phyloP scores from a whole-genome alignment of 1,140 invertebrate genomes.

The Cheumatopsyche charites region DNA sequence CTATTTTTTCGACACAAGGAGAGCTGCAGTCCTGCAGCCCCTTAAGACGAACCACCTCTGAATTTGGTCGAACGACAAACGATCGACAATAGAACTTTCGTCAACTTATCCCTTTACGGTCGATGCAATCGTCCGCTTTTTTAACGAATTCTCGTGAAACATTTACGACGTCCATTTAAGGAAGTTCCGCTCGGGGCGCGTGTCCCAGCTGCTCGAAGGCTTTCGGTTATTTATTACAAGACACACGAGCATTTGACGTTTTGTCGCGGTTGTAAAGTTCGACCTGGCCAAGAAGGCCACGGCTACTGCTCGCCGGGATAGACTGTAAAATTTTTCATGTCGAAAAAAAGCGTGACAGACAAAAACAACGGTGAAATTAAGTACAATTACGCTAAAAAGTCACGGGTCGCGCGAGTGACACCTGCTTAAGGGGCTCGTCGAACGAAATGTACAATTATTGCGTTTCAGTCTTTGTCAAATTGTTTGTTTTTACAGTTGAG shows the following conservation, averaged over 20 bases:
- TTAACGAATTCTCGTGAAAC: too few species aligned
- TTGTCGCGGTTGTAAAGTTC: neutral
- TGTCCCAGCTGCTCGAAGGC: neutral
- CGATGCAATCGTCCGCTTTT: too few species aligned
- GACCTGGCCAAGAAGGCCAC: neutral
- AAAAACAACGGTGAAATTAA: neutral
- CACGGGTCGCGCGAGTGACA: slow-evolving; percentile 16
- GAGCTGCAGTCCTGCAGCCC: too few species aligned
- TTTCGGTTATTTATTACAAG: neutral
- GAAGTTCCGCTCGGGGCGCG: slow-evolving; percentile 2
- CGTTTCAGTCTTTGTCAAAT: too few species aligned
- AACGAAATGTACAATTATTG: too few species aligned
- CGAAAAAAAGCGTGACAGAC: neutral
- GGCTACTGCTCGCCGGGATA: neutral
- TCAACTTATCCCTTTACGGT: too few species aligned
- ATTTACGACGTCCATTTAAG: neutral
- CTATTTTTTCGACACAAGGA: too few species aligned
- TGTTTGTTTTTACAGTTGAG: too few species aligned
- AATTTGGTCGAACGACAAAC: too few species aligned
- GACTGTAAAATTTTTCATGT: neutral
- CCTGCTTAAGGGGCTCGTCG: slow-evolving; percentile 2
- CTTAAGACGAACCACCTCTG: too few species aligned
- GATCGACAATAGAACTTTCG: too few species aligned
- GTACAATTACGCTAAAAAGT: slow-evolving; percentile 22
- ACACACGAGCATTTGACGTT: neutral